phyloP scores from a whole-genome alignment of 35 echinoderm and acorn worm genomes.

The Chiridota heheva region DNA sequence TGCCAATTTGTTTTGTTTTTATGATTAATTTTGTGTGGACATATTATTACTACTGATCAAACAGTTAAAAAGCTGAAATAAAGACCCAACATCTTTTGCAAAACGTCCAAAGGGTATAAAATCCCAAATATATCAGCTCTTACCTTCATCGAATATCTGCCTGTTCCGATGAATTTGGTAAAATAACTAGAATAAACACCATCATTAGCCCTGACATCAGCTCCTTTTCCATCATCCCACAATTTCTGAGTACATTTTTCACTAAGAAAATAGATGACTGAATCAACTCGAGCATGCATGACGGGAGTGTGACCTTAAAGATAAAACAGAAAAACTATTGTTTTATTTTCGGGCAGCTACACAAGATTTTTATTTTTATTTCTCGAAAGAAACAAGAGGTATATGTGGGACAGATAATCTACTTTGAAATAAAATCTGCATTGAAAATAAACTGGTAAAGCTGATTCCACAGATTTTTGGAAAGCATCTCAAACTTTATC shows the following conservation, averaged over 20 bases:
- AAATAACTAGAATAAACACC: constrained; percentile 64
- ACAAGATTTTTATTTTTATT: not conserved
- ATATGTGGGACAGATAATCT: not conserved
- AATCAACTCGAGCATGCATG: constrained; percentile 21
- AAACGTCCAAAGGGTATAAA: not conserved
- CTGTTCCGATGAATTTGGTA: constrained; percentile 37
- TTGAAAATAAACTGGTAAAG: too few species aligned
- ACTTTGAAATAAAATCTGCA: not conserved
- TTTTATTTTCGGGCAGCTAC: not conserved
- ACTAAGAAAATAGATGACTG: not conserved
- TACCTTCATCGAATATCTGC: constrained; percentile 59
- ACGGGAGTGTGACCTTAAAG: constrained; percentile 43
- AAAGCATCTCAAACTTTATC: too few species aligned
- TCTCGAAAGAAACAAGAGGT: not conserved
- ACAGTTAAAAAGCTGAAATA: too few species aligned
- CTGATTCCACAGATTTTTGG: too few species aligned
- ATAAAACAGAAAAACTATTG: too few species aligned
- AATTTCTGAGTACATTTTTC: not conserved
- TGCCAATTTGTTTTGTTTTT: too few species aligned
- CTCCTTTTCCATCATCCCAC: constrained; percentile 50
- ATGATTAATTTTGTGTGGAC: too few species aligned
- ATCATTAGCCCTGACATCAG: constrained; percentile 49
- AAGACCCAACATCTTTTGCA: too few species aligned
- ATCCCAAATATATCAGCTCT: not conserved
- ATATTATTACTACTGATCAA: too few species aligned